Conservation (phyloP, 2,113 vertebrate genomes). For the Clarias batrachus region DNA sequence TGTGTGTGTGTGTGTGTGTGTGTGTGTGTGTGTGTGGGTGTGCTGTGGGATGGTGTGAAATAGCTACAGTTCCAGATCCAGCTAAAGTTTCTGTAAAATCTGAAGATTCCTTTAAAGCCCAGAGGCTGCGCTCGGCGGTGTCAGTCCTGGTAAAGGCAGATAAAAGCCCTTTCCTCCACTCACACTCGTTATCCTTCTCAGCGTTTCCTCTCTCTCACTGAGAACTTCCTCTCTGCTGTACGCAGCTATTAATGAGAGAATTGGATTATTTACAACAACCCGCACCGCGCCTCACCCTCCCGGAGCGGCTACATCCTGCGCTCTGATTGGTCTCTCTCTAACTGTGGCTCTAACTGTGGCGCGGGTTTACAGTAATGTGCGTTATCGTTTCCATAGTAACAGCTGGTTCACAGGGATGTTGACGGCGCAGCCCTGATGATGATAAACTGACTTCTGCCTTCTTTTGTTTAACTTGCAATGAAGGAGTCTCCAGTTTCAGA, state of each 20-base stretch:
- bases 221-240: background rate
- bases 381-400: background rate
- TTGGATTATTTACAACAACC: background rate
- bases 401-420: background rate
- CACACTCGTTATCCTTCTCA: background rate
- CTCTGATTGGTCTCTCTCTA: background rate
- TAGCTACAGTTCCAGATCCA: background rate
- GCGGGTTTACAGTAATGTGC: background rate
- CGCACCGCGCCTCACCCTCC: background rate
- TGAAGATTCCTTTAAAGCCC: background rate
- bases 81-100: background rate
- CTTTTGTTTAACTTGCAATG: too few relatives aligned
- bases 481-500: too few relatives aligned
- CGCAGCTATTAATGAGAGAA: background rate
- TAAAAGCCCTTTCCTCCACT: background rate
- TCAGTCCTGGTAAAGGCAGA: slow-evolving; percentile 8
- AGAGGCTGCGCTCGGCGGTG: background rate
- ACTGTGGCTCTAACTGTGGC: background rate
- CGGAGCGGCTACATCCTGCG: background rate
- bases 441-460: too few relatives aligned
- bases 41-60: background rate
- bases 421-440: too few relatives aligned
- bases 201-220: background rate
- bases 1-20: background rate
- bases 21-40: background rate